These are phyloP conservation scores for Amiota mariae DNA, from an alignment of 2,888 invertebrate species.

Conservation along the genomic window DNA sequence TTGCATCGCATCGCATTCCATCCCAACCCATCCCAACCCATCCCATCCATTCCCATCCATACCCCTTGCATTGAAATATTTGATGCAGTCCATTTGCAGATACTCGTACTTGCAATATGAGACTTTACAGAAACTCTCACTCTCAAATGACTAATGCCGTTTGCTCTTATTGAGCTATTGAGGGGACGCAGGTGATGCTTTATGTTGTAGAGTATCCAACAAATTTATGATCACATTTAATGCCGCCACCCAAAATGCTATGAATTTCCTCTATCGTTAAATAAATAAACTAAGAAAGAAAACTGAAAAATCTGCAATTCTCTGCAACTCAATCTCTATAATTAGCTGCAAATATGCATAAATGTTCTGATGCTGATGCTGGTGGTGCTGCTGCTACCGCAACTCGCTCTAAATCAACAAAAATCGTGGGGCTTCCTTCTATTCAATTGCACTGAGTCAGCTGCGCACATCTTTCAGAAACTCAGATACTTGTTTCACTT, in stretches of 20 bases:
- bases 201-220: too few relatives aligned
- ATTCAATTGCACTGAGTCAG: neutral
- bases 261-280: neutral
- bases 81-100: slow-evolving; percentile 4
- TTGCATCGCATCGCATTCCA: too few relatives aligned
- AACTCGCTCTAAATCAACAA: too few relatives aligned
- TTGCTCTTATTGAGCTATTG: too few relatives aligned
- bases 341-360: slow-evolving; percentile 20
- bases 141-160: too few relatives aligned
- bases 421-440: neutral
- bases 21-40: neutral
- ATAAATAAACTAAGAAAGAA: neutral
- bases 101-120: too few relatives aligned
- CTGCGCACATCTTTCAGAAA: slow-evolving; percentile 9
- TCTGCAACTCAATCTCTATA: slow-evolving; percentile 8
- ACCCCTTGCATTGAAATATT: neutral
- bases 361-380: neutral
- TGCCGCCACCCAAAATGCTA: slow-evolving; percentile 6
- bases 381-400: too few relatives aligned
- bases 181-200: too few relatives aligned
- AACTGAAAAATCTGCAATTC: neutral
- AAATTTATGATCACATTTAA: too few relatives aligned
- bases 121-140: too few relatives aligned
- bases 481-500: neutral
- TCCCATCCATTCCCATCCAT: neutral